Evolutionary conservation across 1,140 invertebrate species (phyloP).

Genomic region (Drosophila rufa): DNA sequence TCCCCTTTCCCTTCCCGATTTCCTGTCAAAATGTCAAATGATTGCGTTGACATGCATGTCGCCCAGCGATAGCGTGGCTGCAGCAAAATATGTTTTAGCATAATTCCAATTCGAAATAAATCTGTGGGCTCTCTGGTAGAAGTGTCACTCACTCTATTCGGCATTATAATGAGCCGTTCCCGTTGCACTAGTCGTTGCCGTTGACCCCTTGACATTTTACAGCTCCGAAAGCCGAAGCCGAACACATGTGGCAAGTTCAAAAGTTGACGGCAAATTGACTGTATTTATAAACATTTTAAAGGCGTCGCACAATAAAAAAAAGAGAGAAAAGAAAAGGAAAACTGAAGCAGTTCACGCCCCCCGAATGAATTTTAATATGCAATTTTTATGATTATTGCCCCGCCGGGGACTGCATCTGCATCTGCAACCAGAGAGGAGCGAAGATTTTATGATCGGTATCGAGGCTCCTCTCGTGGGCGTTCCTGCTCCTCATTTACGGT

Average conservation of each 20-base stretch:
- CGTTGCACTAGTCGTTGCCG: constrained; percentile 3
- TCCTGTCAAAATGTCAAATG: constrained; percentile 82
- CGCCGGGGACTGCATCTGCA: constrained; percentile 28
- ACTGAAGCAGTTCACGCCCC: constrained; percentile 50
- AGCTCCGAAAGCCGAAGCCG: constrained; percentile 51
- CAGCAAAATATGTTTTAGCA: constrained; percentile 46
- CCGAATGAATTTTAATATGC: constrained; percentile 74
- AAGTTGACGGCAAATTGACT: constrained; percentile 82
- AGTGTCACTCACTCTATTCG: constrained; percentile 59
- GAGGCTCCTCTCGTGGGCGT: constrained; percentile 39
- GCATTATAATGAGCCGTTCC: constrained; percentile 54
- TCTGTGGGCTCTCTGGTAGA: constrained; percentile 20
- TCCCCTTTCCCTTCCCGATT: constrained; percentile 1
- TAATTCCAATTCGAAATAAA: constrained; percentile 57
- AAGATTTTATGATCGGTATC: constrained; percentile 50
- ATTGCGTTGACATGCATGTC: constrained; percentile 72
- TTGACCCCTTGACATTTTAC: constrained; percentile 70
- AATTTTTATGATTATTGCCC: constrained; percentile 76
- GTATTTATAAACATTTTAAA: constrained; percentile 81
- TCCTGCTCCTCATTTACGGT: constrained; percentile 54
- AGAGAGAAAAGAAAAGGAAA: constrained; percentile 12
- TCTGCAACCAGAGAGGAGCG: constrained; percentile 31
- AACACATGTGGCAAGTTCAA: constrained; percentile 82
- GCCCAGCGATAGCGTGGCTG: constrained; percentile 35
- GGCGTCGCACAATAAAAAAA: constrained; percentile 54